Percentiles rank a stretch among this genome's conserved stretches.
Evolutionary conservation across 2,113 vertebrate genomes (phyloP).

Genomic region (Urocitellus parryii): DNA sequence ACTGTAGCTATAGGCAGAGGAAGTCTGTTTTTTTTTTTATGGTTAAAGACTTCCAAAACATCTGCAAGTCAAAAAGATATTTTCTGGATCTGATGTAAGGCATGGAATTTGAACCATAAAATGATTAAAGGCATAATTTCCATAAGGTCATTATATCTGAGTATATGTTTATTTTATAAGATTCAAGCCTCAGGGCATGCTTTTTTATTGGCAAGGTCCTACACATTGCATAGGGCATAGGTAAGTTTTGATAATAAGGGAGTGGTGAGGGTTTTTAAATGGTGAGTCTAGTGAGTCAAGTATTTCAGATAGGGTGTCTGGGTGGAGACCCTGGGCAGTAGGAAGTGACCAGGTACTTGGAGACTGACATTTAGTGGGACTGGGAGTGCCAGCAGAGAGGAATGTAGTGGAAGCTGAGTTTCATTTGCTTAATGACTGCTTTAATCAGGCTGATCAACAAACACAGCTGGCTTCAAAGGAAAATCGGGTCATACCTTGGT

Average conservation of each 20-base stretch:
- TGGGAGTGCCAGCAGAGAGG: background rate
- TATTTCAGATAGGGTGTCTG: background rate
- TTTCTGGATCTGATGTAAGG: background rate
- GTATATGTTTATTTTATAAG: background rate
- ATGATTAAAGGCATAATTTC: background rate
- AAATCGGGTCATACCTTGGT: background rate
- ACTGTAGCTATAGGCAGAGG: background rate
- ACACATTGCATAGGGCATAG: background rate
- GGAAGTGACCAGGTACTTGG: background rate
- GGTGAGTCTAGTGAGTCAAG: background rate
- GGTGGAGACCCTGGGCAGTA: background rate
- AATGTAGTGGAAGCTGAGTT: background rate
- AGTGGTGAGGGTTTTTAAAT: constrained; percentile 19
- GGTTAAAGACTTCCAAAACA: constrained; percentile 22
- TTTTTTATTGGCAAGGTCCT: background rate
- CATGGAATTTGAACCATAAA: constrained; percentile 8
- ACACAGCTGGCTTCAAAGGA: background rate
- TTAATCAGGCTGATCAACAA: background rate
- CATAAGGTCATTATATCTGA: background rate
- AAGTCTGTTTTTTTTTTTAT: background rate
- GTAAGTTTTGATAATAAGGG: constrained; percentile 21
- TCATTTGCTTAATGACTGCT: background rate
- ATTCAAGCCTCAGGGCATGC: background rate
- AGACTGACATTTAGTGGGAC: background rate
- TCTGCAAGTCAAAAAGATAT: constrained; percentile 5